phyloP scores from a whole-genome alignment of 2,888 invertebrate genomes.

The Apantesis nais region DNA sequence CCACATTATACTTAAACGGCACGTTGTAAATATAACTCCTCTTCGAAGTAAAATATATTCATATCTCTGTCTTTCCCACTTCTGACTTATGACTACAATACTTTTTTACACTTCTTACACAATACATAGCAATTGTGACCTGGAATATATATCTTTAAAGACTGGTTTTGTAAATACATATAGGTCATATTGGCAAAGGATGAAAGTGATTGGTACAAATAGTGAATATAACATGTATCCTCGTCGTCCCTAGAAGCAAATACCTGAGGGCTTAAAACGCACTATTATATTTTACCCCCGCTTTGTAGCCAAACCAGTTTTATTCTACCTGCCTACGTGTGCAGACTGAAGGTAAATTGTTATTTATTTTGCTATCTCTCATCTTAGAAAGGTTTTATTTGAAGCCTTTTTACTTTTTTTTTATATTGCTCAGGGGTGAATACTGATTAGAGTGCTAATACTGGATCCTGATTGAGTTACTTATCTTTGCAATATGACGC shows the following conservation, averaged over 20 bases:
- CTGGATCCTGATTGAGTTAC: constrained; percentile 18
- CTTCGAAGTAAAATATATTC: background rate
- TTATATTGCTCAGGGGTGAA: constrained; percentile 34
- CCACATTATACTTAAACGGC: background rate
- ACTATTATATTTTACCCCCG: background rate
- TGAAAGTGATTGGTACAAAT: background rate
- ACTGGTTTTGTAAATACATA: background rate
- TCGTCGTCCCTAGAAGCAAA: background rate
- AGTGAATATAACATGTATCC: background rate
- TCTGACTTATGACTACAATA: background rate
- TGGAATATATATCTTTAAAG: background rate
- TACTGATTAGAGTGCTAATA: constrained; percentile 31
- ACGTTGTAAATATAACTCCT: too few relatives aligned
- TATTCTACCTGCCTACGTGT: constrained; percentile 2
- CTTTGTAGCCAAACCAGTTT: background rate
- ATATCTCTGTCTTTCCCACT: background rate
- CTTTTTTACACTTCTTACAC: too few relatives aligned
- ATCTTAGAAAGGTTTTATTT: constrained; percentile 39
- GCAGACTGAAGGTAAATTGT: constrained; percentile 8
- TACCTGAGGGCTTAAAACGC: background rate
- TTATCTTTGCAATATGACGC: constrained; percentile 16
- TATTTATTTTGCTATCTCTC: constrained; percentile 22
- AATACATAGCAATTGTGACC: background rate
- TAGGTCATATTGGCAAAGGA: background rate
- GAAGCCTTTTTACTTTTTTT: constrained; percentile 22